These are phyloP conservation scores for Atta texana DNA, from an alignment of 1,140 invertebrate genomes.

Conservation along the genomic window DNA sequence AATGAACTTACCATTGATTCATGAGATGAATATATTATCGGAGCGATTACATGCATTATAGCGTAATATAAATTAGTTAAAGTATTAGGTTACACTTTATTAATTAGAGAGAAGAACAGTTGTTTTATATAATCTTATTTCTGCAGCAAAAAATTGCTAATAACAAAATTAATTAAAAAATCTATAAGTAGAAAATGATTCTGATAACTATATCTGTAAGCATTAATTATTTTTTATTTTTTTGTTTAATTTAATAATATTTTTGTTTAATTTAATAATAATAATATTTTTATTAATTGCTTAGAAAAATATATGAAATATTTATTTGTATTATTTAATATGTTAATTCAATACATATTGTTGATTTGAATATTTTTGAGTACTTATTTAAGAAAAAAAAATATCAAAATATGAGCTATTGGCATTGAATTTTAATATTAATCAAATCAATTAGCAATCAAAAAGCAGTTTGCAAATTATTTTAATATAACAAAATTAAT, in stretches of 20 bases:
- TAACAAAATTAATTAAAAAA: neutral
- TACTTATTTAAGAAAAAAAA: neutral
- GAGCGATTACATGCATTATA: neutral
- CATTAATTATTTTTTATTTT: neutral
- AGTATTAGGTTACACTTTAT: neutral
- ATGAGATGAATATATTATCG: neutral
- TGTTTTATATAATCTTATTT: neutral
- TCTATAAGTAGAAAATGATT: neutral
- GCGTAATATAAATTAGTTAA: neutral
- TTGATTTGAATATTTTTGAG: neutral
- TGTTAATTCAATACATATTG: neutral
- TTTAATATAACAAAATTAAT: too few species aligned
- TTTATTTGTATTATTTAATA: slow-evolving; percentile 3
- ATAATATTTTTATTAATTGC: neutral
- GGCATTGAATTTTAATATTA: too few species aligned
- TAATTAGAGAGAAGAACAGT: neutral
- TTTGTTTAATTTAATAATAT: neutral
- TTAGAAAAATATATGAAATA: neutral
- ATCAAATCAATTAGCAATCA: neutral
- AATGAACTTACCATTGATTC: slow-evolving; percentile 6
- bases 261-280: neutral
- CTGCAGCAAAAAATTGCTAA: neutral
- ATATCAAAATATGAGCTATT: neutral
- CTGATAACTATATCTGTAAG: neutral
- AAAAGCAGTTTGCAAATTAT: neutral